A percentile compares a stretch with the other conserved stretches of the same genome.
These are phyloP conservation scores for Macrochelys suwanniensis DNA, from an alignment of 2,797 vertebrate genomes.

Conservation along the genomic window DNA sequence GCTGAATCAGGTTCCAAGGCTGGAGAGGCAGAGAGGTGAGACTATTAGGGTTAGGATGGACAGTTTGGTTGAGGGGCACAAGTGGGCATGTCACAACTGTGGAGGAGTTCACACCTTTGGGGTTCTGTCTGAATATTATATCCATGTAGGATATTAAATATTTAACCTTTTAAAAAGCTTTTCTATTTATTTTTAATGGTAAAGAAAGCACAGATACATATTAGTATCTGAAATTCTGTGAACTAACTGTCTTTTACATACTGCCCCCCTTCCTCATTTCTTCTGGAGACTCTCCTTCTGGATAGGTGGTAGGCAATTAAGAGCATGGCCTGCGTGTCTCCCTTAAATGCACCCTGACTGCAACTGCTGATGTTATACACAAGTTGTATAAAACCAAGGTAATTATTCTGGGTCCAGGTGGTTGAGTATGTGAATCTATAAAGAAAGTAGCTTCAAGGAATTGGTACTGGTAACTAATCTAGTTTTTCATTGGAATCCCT, in stretches of 20 bases:
- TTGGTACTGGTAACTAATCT: background rate
- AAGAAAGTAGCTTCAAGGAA: background rate
- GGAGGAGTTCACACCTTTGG: background rate
- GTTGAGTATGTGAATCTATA: background rate
- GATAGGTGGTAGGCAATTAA: background rate
- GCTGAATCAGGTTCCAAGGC: too few relatives aligned
- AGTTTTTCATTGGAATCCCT: background rate
- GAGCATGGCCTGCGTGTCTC: background rate
- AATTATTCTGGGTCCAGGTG: background rate
- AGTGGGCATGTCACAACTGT: background rate
- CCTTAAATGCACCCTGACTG: background rate
- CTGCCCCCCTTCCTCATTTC: background rate
- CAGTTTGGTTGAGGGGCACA: too few relatives aligned
- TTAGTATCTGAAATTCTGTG: background rate
- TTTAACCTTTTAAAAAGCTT: background rate
- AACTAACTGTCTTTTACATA: background rate
- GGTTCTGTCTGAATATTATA: background rate
- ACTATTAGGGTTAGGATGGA: too few relatives aligned
- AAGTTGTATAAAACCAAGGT: background rate
- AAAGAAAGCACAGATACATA: background rate
- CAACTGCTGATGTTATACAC: background rate
- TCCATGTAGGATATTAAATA: background rate
- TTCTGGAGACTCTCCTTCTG: background rate
- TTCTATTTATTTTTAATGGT: background rate
- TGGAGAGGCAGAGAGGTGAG: too few relatives aligned